Conservation (phyloP, 2,113 vertebrate genomes). For the Antigone vipio region DNA sequence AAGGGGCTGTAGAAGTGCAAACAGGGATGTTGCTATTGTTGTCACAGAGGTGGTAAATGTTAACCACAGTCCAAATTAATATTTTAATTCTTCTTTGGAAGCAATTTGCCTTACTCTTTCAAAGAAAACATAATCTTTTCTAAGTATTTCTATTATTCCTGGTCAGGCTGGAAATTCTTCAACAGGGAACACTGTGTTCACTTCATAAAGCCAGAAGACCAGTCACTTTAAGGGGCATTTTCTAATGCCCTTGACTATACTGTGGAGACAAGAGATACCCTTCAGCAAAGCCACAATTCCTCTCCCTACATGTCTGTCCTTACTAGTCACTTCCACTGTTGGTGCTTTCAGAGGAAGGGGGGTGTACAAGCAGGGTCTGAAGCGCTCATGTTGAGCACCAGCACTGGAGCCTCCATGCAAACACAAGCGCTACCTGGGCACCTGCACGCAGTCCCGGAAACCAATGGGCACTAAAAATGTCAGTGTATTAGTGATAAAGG, state of each 20-base stretch:
- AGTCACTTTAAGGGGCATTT: neutral
- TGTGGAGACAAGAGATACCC: neutral
- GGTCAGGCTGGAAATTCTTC: neutral
- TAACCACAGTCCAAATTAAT: neutral
- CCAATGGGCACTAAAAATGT: neutral
- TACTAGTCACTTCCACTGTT: neutral
- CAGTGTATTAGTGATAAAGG: neutral
- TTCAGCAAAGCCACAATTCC: neutral
- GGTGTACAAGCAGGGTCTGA: neutral
- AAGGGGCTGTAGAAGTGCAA: neutral
- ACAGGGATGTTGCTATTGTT: neutral
- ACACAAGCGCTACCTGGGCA: neutral
- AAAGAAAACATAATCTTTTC: neutral
- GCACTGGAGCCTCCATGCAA: neutral
- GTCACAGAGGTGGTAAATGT: conserved; percentile 7
- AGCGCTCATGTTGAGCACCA: neutral
- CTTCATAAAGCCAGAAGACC: neutral
- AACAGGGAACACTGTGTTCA: neutral
- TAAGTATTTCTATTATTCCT: conserved; percentile 6
- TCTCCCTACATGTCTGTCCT: neutral
- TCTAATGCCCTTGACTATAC: neutral
- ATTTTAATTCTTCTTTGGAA: conserved; percentile 2
- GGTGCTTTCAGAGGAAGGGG: neutral
- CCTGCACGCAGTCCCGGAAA: rapidly evolving
- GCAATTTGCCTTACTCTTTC: neutral